phyloP scores from a whole-genome alignment of 2,888 invertebrate genomes.

The Orthosia gothica region DNA sequence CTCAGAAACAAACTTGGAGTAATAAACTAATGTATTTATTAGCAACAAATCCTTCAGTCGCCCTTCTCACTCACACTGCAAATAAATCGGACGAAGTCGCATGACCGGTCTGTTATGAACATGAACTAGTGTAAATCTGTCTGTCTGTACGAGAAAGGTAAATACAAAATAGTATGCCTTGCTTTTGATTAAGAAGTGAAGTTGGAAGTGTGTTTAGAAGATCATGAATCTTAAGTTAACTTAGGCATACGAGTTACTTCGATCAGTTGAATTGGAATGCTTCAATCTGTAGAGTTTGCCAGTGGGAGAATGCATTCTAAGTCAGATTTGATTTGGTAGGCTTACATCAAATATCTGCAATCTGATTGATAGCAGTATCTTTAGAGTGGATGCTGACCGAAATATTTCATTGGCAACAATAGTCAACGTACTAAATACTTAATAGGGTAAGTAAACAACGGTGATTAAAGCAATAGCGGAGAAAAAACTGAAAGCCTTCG shows the following conservation, averaged over 20 bases:
- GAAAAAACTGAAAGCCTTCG: not conserved
- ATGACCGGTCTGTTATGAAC: conserved; percentile 76
- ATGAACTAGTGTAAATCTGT: conserved; percentile 61
- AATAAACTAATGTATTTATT: conserved; percentile 73
- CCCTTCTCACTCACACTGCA: conserved; percentile 77
- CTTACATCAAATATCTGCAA: not conserved
- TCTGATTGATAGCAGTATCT: not conserved
- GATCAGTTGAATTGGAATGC: not conserved
- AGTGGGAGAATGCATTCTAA: conserved; percentile 6
- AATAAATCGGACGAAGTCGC: conserved; percentile 74
- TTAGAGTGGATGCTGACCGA: too few species aligned
- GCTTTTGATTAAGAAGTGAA: conserved; percentile 46
- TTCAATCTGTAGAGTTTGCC: not conserved
- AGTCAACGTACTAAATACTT: not conserved
- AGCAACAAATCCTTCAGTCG: conserved; percentile 79
- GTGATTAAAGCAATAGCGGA: not conserved
- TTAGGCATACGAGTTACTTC: not conserved
- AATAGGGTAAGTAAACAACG: not conserved
- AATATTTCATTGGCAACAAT: not conserved
- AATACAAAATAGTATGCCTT: conserved; percentile 48
- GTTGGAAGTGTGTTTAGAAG: conserved; percentile 17
- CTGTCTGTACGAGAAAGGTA: conserved; percentile 59
- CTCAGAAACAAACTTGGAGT: conserved; percentile 43
- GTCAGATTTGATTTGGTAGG: not conserved
- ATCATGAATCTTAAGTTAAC: conserved; percentile 19